Percentiles rank a stretch among this genome's conserved stretches.
phyloP scores from a whole-genome alignment of 2,797 vertebrate species.

The Sebastes steindachneri region DNA sequence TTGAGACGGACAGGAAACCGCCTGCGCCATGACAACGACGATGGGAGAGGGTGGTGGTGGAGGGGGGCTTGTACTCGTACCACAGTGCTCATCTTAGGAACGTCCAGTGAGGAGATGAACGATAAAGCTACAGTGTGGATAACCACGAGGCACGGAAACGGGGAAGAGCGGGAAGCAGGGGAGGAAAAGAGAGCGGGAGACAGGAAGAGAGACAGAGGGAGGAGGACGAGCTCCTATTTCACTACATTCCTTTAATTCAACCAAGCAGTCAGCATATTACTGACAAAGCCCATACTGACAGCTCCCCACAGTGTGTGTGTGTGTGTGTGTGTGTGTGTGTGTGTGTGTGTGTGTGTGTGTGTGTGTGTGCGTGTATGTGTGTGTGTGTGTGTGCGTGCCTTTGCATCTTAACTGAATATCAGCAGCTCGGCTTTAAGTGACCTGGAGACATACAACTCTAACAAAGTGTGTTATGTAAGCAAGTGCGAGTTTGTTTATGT shows the following conservation, averaged over 20 bases:
- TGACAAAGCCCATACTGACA: slow-evolving; percentile 84
- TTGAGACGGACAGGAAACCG: slow-evolving; percentile 57
- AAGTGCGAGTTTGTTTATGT: slow-evolving; percentile 30
- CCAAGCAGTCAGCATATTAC: slow-evolving; percentile 83
- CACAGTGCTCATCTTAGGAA: slow-evolving; percentile 20
- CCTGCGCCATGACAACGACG: slow-evolving; percentile 52
- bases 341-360: slow-evolving; percentile 29
- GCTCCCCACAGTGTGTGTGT: slow-evolving; percentile 55
- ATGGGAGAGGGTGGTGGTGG: background rate
- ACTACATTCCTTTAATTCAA: slow-evolving; percentile 85
- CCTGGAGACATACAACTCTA: slow-evolving; percentile 2
- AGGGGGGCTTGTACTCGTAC: background rate
- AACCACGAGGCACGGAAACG: slow-evolving; percentile 10
- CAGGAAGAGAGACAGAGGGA: slow-evolving; percentile 34
- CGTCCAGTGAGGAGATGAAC: slow-evolving; percentile 23
- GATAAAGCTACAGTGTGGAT: slow-evolving; percentile 31
- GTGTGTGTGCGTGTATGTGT: background rate
- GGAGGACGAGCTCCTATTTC: slow-evolving; percentile 76
- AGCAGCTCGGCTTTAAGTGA: background rate
- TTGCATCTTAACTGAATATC: background rate
- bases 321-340: slow-evolving; percentile 29
- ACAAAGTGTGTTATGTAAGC: slow-evolving; percentile 39
- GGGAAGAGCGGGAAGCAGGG: slow-evolving; percentile 3
- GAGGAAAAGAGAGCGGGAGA: slow-evolving; percentile 16
- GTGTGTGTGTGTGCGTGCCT: background rate